Conservation (phyloP, 2,113 vertebrate species). For the Festucalex cinctus region DNA sequence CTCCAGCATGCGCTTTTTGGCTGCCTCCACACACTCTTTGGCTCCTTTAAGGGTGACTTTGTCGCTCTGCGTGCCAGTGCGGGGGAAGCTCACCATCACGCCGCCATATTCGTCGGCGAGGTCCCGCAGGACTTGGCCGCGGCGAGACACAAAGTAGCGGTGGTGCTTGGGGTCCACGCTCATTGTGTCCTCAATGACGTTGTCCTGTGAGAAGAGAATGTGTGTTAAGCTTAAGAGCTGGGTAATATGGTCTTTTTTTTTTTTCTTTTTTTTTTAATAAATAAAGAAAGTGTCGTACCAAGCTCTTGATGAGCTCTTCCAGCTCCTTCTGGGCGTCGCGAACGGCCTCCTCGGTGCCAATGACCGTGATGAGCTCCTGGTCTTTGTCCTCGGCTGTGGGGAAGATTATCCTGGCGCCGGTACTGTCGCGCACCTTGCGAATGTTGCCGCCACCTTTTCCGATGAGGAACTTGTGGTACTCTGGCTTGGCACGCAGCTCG, state of each 20-base stretch:
- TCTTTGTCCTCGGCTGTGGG: constrained; percentile 90
- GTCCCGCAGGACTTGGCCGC: constrained; percentile 91
- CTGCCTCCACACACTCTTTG: constrained; percentile 96
- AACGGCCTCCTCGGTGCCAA: constrained; percentile 93
- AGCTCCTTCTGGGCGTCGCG: constrained; percentile 90
- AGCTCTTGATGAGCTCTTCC: constrained; percentile 88
- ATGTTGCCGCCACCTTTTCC: constrained; percentile 96
- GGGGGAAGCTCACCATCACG: constrained; percentile 96
- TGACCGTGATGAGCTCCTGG: constrained; percentile 94
- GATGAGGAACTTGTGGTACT: constrained; percentile 98
- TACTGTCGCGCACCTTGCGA: constrained; percentile 94
- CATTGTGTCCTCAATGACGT: constrained; percentile 91
- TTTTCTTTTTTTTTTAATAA: too few species aligned
- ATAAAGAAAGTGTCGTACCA: too few species aligned
- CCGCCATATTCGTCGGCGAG: constrained; percentile 95
- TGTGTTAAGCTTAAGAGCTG: not conserved
- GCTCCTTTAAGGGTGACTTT: constrained; percentile 94
- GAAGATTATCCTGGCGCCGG: constrained; percentile 93
- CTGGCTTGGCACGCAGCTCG: constrained; percentile 92
- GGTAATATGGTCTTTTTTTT: too few species aligned
- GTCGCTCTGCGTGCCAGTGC: constrained; percentile 87
- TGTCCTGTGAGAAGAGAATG: constrained; percentile 76
- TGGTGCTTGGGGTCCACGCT: constrained; percentile 90
- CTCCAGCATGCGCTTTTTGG: constrained; percentile 94
- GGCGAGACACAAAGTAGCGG: constrained; percentile 91